Base-by-base conservation (phyloP, 2,888 invertebrate genomes). In the Metallyticus violacea region DNA sequence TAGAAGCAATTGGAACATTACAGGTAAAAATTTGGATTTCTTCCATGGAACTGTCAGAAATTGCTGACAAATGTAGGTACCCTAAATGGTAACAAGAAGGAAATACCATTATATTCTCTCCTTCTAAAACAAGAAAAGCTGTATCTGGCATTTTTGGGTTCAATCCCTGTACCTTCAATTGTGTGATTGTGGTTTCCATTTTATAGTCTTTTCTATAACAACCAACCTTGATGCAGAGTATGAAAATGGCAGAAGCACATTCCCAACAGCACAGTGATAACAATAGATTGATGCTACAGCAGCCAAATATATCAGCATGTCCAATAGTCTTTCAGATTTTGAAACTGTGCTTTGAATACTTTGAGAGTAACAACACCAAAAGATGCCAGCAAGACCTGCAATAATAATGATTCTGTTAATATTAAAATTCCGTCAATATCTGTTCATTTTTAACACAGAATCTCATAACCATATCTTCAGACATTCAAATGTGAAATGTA, bases 151-250 rank as follows among this genome's bases (percentile, higher is more conserved):
- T n/a, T n/a, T n/a, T n/a, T n/a, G n/a, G n/a, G n/a, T n/a, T n/a
- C n/a, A n/a, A n/a, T n/a, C n/a, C n/a, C n/a, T n/a, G n/a, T n/a
- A n/a, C n/a, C n/a, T n/a, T n/a, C n/a, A n/a, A n/a, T n/a, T n/a
- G n/a, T n/a, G n/a, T n/a, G n/a, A n/a, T 62, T 0, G 0, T 15
- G 15, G 4, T 62, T 62, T 62, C 15, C 7, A 62, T 2, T 15
- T n/a, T 15, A 62, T 9, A 40, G 22, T 30, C 15, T 79, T 25
- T 28, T 82, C 87, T 25, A 26, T 7, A 9, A 40, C 25, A 2
- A 62, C 62, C 87, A 90, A 91, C 91, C 90, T 91, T 76, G 90
- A 90, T 26, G 86, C 78, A 27, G 89, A 90, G 88, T 90, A 90
- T 78, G 90, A 89, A 86, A 90, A 89, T 85, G 87, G 81, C 9